Percentiles rank a stretch among this genome's conserved stretches.
These are phyloP conservation scores for Cynoglossus semilaevis DNA, from an alignment of 2,113 vertebrate genomes.

Conservation along the genomic window DNA sequence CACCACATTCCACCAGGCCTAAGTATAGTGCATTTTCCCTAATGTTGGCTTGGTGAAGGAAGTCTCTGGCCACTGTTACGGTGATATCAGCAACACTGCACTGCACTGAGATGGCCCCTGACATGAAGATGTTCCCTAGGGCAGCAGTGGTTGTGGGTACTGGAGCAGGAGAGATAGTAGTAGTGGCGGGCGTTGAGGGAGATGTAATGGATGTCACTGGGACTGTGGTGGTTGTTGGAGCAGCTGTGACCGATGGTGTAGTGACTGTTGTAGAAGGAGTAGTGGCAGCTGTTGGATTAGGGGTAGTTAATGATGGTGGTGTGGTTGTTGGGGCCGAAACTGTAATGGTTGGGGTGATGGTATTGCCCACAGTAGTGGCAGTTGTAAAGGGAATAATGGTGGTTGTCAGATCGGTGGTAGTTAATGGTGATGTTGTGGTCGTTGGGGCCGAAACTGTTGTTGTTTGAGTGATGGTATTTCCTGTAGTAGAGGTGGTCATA, in stretches of 20 bases:
- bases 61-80: conserved; percentile 72
- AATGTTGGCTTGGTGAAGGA: conserved; percentile 75
- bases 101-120: conserved; percentile 59
- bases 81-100: conserved; percentile 75
- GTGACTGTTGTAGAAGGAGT: not conserved
- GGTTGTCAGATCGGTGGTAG: not conserved
- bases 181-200: not conserved
- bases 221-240: not conserved
- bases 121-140: not conserved
- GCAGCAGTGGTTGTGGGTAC: not conserved
- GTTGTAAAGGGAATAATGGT: not conserved
- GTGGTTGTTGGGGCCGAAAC: no score
- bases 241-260: no score
- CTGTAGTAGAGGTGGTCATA: not conserved
- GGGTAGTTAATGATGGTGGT: not conserved
- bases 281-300: not conserved
- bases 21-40: conserved; percentile 77
- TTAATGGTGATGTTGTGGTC: not conserved
- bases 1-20: conserved; percentile 73
- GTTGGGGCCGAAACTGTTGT: not conserved
- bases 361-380: no score
- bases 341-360: no score
- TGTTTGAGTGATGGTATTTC: not conserved
- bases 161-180: not conserved
- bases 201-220: not conserved